Base-by-base conservation (phyloP, 2,888 invertebrate genomes). In the Cosmia trapezina region DNA sequence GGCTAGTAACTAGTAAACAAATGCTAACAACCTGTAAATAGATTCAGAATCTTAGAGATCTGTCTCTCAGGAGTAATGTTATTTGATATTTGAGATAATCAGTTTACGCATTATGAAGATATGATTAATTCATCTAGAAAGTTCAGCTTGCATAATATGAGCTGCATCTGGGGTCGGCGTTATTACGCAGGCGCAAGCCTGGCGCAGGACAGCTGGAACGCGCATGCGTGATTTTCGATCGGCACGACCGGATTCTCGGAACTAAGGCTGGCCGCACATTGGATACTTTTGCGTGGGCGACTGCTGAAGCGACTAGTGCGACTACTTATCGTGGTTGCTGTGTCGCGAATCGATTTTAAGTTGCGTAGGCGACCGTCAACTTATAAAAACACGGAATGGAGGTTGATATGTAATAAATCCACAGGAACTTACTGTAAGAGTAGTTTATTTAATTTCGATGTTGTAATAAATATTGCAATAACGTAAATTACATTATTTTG, bases 181-280 rank as follows among this genome's bases (percentile, higher is more conserved):
- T 22, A 68, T 19, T 45, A 54, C 45, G 70, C 68, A 54, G 22
- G 70, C 45, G 54, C 54, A 53, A 41, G 19, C 43, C 12, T 17
- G n/a, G 5, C 9, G 12, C 17, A 17, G 33, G 4, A 17, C 19
- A 22, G 12, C 54, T 37, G 22, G 19, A 47, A 12, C 28, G n/a
- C 47, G 70, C 70, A n/a, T 70, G 70, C 49, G 70, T 43, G n/a
- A 2, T 11, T 37, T 47, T 68, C 37, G 70, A 68, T 37, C 11
- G 47, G 19, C 3, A 11, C 22, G 8, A 22, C 28, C 11, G 19
- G 49, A 59, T 71, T 71, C 14, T 59, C 71, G 33, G 71, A 71
- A 70, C 28, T 70, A 57, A 56, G 5, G 41, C 11, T 22, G n/a
- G n/a, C 8, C 69, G 22, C 37, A 47, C 19, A 47, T 56, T 68